Conservation (phyloP, 2,888 invertebrate species). For the Dermolepida albohirtum region DNA sequence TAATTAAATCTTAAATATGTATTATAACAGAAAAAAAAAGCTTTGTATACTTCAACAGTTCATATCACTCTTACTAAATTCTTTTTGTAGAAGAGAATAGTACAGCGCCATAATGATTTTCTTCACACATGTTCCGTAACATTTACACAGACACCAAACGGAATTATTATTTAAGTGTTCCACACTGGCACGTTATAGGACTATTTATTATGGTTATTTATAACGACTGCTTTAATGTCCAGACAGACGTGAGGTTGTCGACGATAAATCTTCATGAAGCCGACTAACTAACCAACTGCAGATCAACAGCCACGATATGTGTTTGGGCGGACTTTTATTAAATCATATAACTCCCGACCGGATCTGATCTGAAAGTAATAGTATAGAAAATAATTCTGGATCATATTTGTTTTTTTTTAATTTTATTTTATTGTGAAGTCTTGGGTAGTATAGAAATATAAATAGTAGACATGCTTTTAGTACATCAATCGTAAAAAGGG, state of each 20-base stretch:
- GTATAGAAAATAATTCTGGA: conserved; percentile 2
- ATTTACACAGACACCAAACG: conserved; percentile 8
- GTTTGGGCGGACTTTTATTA: conserved; percentile 33
- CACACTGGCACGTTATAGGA: conserved; percentile 22
- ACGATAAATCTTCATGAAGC: conserved; percentile 40
- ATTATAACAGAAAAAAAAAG: conserved; percentile 1
- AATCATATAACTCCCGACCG: conserved; percentile 25
- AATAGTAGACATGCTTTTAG: no score
- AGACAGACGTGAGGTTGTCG: conserved; percentile 37
- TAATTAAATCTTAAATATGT: not conserved
- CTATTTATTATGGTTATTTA: conserved; percentile 39
- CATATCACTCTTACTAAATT: not conserved
- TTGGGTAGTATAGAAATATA: no score
- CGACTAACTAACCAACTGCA: conserved; percentile 24
- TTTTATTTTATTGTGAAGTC: no score
- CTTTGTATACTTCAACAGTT: conserved; percentile 2
- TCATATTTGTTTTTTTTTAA: no score
- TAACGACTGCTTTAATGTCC: conserved; percentile 38
- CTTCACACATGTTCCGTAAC: conserved; percentile 33
- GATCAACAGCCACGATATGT: conserved; percentile 16
- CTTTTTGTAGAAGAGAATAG: no score
- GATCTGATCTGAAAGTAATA: conserved; percentile 1
- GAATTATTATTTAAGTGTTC: conserved; percentile 33
- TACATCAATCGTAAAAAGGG: no score
- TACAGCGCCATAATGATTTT: conserved; percentile 20